Conservation (phyloP, 2,888 invertebrate genomes). For the Caenorhabditis parvicauda region DNA sequence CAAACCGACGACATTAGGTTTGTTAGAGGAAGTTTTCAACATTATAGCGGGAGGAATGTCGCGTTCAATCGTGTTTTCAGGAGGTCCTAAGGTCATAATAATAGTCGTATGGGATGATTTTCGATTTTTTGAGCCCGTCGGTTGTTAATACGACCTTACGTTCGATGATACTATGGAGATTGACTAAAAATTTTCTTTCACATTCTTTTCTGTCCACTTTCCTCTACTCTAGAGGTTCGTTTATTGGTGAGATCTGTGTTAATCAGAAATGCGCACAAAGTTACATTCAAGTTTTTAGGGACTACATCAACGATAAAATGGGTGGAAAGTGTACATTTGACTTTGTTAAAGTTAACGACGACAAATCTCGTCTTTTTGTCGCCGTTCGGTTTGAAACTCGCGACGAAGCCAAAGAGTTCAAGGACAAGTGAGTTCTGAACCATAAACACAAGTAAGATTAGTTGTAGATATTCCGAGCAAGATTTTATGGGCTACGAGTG, state of each 20-base stretch:
- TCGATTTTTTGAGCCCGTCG: too few species aligned
- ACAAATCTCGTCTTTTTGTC: slow-evolving; percentile 49
- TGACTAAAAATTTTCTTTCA: too few species aligned
- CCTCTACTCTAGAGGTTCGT: too few species aligned
- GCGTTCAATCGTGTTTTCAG: not conserved
- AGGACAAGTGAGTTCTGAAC: slow-evolving; percentile 41
- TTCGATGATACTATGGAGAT: too few species aligned
- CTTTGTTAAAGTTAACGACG: slow-evolving; percentile 54
- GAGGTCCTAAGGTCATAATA: too few species aligned
- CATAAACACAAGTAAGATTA: too few species aligned
- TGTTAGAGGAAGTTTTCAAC: not conserved
- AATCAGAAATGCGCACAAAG: not conserved
- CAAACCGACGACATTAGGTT: slow-evolving; percentile 49
- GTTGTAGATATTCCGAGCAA: slow-evolving; percentile 44
- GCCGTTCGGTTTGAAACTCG: slow-evolving; percentile 58
- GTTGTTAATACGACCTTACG: too few species aligned
- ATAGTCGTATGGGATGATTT: too few species aligned
- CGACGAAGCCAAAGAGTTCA: slow-evolving; percentile 48
- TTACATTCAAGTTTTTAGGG: slow-evolving; percentile 36
- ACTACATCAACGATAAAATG: slow-evolving; percentile 55
- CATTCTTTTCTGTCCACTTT: too few species aligned
- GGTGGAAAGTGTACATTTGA: slow-evolving; percentile 58
- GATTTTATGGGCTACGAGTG: slow-evolving; percentile 48
- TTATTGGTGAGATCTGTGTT: too few species aligned
- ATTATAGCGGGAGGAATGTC: not conserved